Percentiles rank a stretch among this genome's conserved stretches.
These are phyloP conservation scores for Bufo bufo DNA, from an alignment of 2,113 vertebrate genomes.

Conservation along the genomic window DNA sequence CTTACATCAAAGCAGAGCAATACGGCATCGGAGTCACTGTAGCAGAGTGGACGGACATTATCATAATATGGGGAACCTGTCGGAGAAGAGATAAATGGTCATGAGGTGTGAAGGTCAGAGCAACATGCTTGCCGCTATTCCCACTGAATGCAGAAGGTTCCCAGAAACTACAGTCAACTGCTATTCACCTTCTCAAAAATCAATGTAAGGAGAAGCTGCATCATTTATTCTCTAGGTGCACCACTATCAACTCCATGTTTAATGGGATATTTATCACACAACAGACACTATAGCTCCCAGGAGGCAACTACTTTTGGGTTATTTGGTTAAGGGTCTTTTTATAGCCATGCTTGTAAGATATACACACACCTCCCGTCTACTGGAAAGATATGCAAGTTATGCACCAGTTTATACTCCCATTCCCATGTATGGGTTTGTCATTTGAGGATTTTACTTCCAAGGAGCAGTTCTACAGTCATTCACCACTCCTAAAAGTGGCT, in stretches of 20 bases:
- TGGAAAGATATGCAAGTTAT: background rate
- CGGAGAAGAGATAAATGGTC: slow-evolving; percentile 10
- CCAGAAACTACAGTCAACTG: too few relatives aligned
- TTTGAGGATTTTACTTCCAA: too few relatives aligned
- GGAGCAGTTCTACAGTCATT: too few relatives aligned
- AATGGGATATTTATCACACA: too few relatives aligned
- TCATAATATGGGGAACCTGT: slow-evolving; percentile 94
- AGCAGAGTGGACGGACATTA: slow-evolving; percentile 95
- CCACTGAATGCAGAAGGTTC: background rate
- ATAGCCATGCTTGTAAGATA: background rate
- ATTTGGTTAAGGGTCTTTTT: background rate
- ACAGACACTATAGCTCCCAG: too few relatives aligned
- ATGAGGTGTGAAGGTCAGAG: background rate
- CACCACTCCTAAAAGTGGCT: too few relatives aligned
- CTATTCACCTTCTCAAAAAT: too few relatives aligned
- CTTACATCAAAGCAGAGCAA: slow-evolving; percentile 93
- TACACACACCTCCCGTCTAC: too few relatives aligned
- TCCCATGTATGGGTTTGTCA: too few relatives aligned
- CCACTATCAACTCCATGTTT: background rate
- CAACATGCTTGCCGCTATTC: background rate
- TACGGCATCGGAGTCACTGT: slow-evolving; percentile 92
- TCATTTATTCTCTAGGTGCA: background rate
- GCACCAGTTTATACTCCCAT: background rate
- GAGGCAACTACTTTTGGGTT: background rate
- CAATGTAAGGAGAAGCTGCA: too few relatives aligned